phyloP scores from a whole-genome alignment of 2,888 invertebrate genomes.

The Listrodromus nycthemerus region DNA sequence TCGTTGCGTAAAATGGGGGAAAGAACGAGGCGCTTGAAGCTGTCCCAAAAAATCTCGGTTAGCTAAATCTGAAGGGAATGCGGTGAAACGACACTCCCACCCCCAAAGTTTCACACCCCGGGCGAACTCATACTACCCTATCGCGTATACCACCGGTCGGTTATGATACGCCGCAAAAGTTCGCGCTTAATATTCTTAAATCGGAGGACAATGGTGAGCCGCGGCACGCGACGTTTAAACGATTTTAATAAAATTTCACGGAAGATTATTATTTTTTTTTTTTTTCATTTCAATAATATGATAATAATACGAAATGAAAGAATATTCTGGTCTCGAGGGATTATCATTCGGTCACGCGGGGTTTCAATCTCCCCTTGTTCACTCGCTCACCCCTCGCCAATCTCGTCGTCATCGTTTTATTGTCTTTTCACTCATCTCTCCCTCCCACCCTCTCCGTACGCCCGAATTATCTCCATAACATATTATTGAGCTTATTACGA shows the following conservation, averaged over 20 bases:
- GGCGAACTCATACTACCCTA: conserved; percentile 49
- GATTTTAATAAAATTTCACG: conserved; percentile 84
- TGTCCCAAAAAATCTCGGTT: conserved; percentile 57
- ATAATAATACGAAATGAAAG: conserved; percentile 83
- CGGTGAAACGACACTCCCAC: conserved; percentile 48
- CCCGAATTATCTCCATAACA: conserved; percentile 12
- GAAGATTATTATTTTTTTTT: conserved; percentile 74
- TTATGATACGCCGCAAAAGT: conserved; percentile 65
- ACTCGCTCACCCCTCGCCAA: conserved; percentile 44
- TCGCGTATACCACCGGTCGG: conserved; percentile 41
- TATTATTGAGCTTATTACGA: conserved; percentile 43
- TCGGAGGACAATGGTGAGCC: conserved; percentile 78
- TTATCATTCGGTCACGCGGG: conserved; percentile 80
- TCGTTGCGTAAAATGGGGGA: conserved; percentile 9
- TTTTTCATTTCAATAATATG: conserved; percentile 81
- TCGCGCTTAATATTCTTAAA: conserved; percentile 83
- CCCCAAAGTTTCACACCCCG: conserved; percentile 56
- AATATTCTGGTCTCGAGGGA: conserved; percentile 75
- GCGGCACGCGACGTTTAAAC: conserved; percentile 81
- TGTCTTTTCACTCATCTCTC: conserved; percentile 66
- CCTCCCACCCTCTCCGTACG: conserved; percentile 48
- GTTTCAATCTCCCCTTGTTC: conserved; percentile 54
- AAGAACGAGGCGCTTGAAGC: conserved; percentile 29
- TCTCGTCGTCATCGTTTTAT: conserved; percentile 54
- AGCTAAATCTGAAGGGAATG: conserved; percentile 44